Base-by-base conservation (phyloP, 2,797 vertebrate genomes). In the Malurus leucopterus region DNA sequence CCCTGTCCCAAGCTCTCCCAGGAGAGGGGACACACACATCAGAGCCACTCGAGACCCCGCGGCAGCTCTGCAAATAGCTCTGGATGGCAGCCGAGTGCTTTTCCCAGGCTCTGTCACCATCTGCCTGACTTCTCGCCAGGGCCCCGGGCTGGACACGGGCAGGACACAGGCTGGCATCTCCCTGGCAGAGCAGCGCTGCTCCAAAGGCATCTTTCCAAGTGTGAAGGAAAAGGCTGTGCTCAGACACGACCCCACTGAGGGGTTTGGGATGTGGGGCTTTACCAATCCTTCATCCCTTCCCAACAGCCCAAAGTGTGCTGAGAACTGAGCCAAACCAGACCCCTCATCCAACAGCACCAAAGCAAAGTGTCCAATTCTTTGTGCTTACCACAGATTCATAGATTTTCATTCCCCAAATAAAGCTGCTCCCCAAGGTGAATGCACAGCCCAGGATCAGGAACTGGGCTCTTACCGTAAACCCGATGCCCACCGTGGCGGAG, bases 401-500 rank as follows among this genome's bases (percentile, higher is more conserved):
- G 27, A 44, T 34, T 34, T 15, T 34, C 41, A 26, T 70, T 65
- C 10, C 44, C 22, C 32, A 47, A 24, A 51, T 20, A 32, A 83
- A 88, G 14, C 17, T 41, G 12, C 19, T 72, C 6, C 23, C 26
- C 18, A 47, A 32, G 22, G 19, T 9, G 30, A 38, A 34, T 3
- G 49, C 64, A 27, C 49, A 65, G 30, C 11, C 4, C 64, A 40
- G 12, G 46, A 62, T 23, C 11, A 6, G 62, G 26, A 12, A 8
- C 7, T 1, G 2, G 27, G 55, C 27, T 58, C 98, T 98, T 97
- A 99, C 99, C 95, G 98, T 99, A 95, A 99, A 99, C 82, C 99
- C 98, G 6, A 99, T 99, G 95, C 99, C 98, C 91, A 99, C 98
- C 0, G 99, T 99, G 16, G 98, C 98, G 0, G 98, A 99, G 95